Evolutionary conservation across 2,797 vertebrate genomes (phyloP), one percentile per base, ranked within the genome.

Genomic region (Nyctibius grandis): DNA sequence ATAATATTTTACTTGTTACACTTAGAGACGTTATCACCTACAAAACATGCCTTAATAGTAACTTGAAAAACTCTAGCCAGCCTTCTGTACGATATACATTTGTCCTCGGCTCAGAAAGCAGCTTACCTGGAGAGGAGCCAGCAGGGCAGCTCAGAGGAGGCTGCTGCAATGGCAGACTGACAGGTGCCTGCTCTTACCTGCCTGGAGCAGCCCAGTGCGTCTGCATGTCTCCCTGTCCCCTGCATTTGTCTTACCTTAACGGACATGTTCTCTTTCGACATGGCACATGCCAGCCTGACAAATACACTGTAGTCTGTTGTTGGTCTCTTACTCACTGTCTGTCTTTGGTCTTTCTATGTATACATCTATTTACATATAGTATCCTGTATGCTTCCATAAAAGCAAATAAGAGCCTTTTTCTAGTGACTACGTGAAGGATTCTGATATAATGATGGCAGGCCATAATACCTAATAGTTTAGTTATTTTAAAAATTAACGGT

Each of bases 1-100:
- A 60, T 97, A 97, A 97, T 91, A 76, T 96, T 96, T 96, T 93
- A 65, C 86, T 97, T 97, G 91, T 96, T 96, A 95, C 94, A 84
- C 65, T 96, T 96, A 86, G 76, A 96, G 93, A 78, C 17, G 23
- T 95, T 96, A 95, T 97, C 91, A 74, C 77, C 91, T 96, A 78
- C 15, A n/a, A 92, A 97, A 89, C 65, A 79, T 94, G 61, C 80
- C 79, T 94, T 97, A 95, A 82, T 93, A 94, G 90, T 91, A 94
- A 75, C 87, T 94, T 89, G 77, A 70, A 94, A 92, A 93, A 88
- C 47, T 94, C 50, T 70, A 70, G 57, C 76, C 74, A 95, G 56
- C 72, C 70, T 93, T 93, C 45, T 86, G 50, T 91, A 91, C 93
- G 88, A 25, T 61, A 53, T 61, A 70, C 57, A 40, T 91, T 96